Conservation (phyloP, 2,888 invertebrate genomes). For the Diaperis boleti region DNA sequence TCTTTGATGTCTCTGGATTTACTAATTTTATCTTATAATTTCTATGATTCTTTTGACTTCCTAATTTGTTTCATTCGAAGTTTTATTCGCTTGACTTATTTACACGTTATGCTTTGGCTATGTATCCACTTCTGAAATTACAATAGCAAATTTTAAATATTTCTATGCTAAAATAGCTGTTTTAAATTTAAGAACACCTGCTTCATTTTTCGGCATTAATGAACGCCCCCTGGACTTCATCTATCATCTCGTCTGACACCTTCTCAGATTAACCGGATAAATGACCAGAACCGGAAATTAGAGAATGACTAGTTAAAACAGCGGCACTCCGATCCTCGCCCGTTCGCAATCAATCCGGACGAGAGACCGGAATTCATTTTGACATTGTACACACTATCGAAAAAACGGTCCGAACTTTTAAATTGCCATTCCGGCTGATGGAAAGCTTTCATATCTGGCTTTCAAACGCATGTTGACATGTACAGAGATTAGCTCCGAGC, state of each 20-base stretch:
- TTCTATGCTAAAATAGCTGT: no score
- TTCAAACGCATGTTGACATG: slow-evolving; percentile 21
- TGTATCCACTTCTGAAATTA: no score
- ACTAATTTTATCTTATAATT: no score
- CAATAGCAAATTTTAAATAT: no score
- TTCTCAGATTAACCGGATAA: background rate
- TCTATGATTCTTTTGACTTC: no score
- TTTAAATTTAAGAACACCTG: no score
- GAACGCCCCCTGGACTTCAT: background rate
- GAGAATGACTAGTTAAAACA: background rate
- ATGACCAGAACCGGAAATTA: background rate
- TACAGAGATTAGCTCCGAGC: slow-evolving; percentile 10
- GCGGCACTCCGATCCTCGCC: background rate
- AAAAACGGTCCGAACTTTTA: background rate
- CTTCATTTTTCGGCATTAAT: background rate
- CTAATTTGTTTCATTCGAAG: no score
- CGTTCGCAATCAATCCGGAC: background rate
- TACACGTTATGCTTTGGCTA: no score
- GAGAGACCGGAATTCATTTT: background rate
- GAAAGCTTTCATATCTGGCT: slow-evolving; percentile 18
- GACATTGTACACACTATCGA: no score
- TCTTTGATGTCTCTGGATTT: no score
- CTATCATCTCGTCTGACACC: background rate
- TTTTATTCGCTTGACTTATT: no score
- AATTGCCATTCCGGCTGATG: slow-evolving; percentile 7